Evolutionary conservation across 2,797 vertebrate species (phyloP).

Genomic region (Lutra lutra): DNA sequence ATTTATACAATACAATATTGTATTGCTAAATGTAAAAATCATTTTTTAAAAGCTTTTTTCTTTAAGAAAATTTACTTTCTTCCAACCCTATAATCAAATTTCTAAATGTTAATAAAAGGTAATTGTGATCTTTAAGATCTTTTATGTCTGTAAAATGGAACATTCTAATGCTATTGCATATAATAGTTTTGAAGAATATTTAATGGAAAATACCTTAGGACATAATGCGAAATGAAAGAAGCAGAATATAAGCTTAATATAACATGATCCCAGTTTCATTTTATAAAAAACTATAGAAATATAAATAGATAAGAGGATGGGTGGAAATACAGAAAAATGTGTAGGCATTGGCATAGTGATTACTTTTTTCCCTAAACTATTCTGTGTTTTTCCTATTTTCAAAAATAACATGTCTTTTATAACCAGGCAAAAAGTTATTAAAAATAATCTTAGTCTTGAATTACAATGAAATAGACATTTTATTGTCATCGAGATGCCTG

Average conservation of each 20-base stretch:
- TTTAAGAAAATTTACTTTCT: conserved; percentile 40
- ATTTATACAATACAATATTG: too few relatives aligned
- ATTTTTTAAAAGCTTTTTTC: conserved; percentile 23
- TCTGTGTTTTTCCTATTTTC: not conserved
- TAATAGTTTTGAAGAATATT: conserved; percentile 38
- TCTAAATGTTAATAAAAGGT: conserved; percentile 4
- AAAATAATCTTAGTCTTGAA: conserved; percentile 26
- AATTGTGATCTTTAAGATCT: not conserved
- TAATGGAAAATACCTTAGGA: not conserved
- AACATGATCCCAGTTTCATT: not conserved
- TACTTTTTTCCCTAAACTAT: not conserved
- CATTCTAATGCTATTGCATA: not conserved
- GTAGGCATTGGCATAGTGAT: not conserved
- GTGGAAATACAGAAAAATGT: not conserved
- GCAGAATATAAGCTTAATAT: not conserved
- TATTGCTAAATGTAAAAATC: too few relatives aligned
- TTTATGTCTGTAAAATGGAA: not conserved
- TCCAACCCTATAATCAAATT: not conserved
- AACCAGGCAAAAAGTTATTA: not conserved
- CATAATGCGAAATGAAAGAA: not conserved
- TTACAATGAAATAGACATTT: not conserved
- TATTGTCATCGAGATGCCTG: not conserved
- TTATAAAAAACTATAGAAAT: not conserved
- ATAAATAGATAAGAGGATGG: not conserved
- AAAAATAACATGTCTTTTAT: conserved; percentile 28